phyloP scores from a whole-genome alignment of 2,113 vertebrate genomes.

The Oophaga pumilio region DNA sequence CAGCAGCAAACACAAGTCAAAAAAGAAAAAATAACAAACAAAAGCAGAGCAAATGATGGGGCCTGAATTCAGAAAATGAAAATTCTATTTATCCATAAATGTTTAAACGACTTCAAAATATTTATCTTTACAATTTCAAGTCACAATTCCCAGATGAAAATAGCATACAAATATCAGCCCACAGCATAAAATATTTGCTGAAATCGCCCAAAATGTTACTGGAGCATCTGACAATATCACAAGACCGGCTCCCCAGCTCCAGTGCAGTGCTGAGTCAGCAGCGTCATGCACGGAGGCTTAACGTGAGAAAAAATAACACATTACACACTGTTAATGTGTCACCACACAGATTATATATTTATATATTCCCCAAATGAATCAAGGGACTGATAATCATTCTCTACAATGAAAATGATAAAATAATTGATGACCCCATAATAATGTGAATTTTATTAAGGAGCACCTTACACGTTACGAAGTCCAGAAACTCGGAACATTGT shows the following conservation, averaged over 20 bases:
- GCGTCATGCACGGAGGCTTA: neutral
- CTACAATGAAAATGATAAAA: too few species aligned
- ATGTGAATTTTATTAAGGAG: neutral
- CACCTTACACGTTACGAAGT: neutral
- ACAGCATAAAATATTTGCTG: slow-evolving; percentile 7
- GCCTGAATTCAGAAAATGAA: neutral
- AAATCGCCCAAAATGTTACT: slow-evolving; percentile 12
- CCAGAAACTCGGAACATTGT: too few species aligned
- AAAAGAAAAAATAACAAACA: too few species aligned
- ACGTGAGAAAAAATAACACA: neutral
- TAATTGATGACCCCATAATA: too few species aligned
- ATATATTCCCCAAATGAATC: too few species aligned
- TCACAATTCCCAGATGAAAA: neutral
- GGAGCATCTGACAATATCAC: neutral
- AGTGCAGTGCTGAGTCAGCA: neutral
- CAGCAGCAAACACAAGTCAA: too few species aligned
- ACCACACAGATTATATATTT: too few species aligned
- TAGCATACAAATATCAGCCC: neutral
- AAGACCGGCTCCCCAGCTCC: neutral
- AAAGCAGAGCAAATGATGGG: too few species aligned
- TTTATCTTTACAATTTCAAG: neutral
- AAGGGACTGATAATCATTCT: too few species aligned
- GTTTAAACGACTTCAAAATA: neutral
- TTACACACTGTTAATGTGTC: neutral
- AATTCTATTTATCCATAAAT: neutral